Base-by-base conservation (phyloP, 2,113 vertebrate genomes). In the Plecturocebus donacophilus region DNA sequence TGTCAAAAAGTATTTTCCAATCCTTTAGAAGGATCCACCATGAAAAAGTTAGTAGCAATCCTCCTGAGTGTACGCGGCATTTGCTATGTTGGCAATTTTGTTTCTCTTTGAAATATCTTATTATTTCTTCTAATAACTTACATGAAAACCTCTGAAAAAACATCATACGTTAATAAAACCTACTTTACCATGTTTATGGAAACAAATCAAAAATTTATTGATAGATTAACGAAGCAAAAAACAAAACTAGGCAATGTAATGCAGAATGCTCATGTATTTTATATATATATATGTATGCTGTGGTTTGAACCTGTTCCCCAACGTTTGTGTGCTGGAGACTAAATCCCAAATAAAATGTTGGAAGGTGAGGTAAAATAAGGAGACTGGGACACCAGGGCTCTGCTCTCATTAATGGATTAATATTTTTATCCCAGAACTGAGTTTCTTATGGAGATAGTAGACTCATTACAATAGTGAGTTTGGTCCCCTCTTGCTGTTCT, bases 1-100 rank as follows among this genome's bases (percentile, higher is more conserved):
- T 61, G 80, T 94, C 45, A 91, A 94, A 88, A 96, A 52, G 21
- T 8, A 92, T 97, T 91, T 88, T 93, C 87, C 2, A 71, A 35
- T 61, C 64, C 47, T 32, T 84, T 93, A 21, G 32, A 92, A 47
- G n/a, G 45, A 61, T 87, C 83, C 23, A n/a, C 17, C 27, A 84
- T 47, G 16, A 52, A 52, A 52, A 17, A 17, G 16, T 87, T 64
- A 96, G 83, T 30, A 97, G 8, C 32, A 82, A 45, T 94, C 86
- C 82, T 25, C 32, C 16, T 5, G 80, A 76, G 97, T 40, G 96
- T 96, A 89, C 70, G 71, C 1, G 77, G 23, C 38, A 64, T 89
- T 73, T 94, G 19, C 11, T 20, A 0, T 0, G 4, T 75, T 96
- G 9, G n/a, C 13, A 12, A 56, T 45, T 45, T 42, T 70, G 54